Conservation (phyloP, 2,888 invertebrate genomes). For the Drosophila pegasa region DNA sequence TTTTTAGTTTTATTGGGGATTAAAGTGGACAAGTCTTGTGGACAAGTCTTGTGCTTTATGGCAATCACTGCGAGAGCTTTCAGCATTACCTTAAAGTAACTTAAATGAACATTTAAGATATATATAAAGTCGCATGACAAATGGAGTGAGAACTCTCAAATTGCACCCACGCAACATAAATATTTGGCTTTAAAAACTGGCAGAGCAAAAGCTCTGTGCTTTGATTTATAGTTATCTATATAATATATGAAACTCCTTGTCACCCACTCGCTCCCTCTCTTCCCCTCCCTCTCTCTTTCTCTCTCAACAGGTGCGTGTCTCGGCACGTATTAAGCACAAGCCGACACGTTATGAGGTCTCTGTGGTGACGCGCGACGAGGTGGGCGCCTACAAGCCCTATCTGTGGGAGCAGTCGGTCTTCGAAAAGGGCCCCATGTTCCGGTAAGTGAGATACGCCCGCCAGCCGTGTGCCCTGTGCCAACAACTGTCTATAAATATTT, state of each 20-base stretch:
- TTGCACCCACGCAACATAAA: no score
- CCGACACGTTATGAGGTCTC: constrained; percentile 96
- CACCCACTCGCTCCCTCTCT: not conserved
- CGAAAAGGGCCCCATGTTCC: constrained; percentile 97
- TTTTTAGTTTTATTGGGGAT: no score
- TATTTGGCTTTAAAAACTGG: not conserved
- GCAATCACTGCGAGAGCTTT: no score
- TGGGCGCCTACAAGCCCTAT: constrained; percentile 97
- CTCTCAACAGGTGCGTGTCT: constrained; percentile 90
- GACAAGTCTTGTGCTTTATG: no score
- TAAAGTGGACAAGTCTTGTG: no score
- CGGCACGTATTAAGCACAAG: constrained; percentile 93
- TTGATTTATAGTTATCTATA: constrained; percentile 2
- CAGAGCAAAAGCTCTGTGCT: no score
- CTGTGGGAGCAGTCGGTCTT: constrained; percentile 97
- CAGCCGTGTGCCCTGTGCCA: not conserved
- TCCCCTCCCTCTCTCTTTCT: not conserved
- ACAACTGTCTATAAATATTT: not conserved
- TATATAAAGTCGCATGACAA: no score
- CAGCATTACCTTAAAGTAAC: no score
- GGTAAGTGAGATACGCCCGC: constrained; percentile 85
- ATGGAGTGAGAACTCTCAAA: no score
- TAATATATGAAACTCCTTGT: not conserved
- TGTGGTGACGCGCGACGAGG: constrained; percentile 96
- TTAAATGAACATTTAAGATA: no score